These are phyloP conservation scores for Gymnoscopelus microlampas DNA, from an alignment of 2,797 vertebrate species.

Conservation along the genomic window DNA sequence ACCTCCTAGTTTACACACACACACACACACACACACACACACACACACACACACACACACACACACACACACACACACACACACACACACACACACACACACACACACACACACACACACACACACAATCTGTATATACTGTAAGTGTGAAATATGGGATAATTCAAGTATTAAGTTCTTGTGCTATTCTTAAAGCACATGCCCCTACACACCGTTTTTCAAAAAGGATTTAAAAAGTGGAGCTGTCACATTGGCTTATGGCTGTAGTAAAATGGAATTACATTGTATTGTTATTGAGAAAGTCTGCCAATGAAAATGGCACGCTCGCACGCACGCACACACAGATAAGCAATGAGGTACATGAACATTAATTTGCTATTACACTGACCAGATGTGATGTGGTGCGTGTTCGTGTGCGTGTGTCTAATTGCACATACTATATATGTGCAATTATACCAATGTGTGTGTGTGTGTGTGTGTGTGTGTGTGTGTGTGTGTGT, in stretches of 20 bases:
- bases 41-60: constrained; percentile 13
- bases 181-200: no score
- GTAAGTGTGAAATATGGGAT: constrained; percentile 13
- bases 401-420: constrained; percentile 2
- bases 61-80: constrained; percentile 18
- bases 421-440: background rate
- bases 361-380: constrained; percentile 57
- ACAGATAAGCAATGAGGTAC: constrained; percentile 56
- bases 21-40: background rate
- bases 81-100: constrained; percentile 25
- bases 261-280: constrained; percentile 41
- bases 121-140: background rate
- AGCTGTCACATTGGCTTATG: constrained; percentile 40
- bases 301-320: constrained; percentile 22
- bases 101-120: constrained; percentile 14
- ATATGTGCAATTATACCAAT: constrained; percentile 36
- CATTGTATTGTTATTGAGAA: constrained; percentile 32
- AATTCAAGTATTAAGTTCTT: no score
- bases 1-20: background rate
- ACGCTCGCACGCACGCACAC: constrained; percentile 17
- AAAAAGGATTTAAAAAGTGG: constrained; percentile 38
- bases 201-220: background rate
- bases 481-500: constrained; percentile 51
- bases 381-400: constrained; percentile 59
- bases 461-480: constrained; percentile 61